A percentile compares a stretch with the other conserved stretches of the same genome.
phyloP scores from a whole-genome alignment of 1,140 invertebrate species.

The Metopolophium dirhodum region DNA sequence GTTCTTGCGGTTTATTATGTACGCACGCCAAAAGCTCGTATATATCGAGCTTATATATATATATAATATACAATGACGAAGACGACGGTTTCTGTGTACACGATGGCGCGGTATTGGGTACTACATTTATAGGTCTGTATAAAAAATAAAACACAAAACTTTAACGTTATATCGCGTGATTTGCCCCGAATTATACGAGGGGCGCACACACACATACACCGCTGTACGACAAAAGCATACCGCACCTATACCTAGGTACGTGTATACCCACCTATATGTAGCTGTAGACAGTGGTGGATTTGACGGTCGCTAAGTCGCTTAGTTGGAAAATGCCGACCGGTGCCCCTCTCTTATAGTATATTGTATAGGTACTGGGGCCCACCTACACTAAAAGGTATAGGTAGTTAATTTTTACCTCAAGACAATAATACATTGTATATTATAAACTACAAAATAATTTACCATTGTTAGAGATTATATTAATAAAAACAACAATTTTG shows the following conservation, averaged over 20 bases:
- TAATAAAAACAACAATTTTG: too few relatives aligned
- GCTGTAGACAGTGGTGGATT: too few relatives aligned
- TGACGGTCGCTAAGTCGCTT: too few relatives aligned
- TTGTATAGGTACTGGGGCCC: too few relatives aligned
- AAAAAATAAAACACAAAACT: not conserved
- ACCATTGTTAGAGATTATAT: too few relatives aligned
- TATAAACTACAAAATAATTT: too few relatives aligned
- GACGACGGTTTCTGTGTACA: not conserved
- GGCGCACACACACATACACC: not conserved
- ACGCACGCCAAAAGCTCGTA: not conserved
- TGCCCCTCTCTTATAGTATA: too few relatives aligned
- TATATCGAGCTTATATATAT: not conserved
- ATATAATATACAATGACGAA: not conserved
- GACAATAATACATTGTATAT: too few relatives aligned
- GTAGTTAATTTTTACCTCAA: too few relatives aligned
- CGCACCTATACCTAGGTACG: not conserved
- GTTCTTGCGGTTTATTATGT: not conserved
- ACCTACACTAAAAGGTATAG: too few relatives aligned
- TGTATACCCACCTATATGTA: too few relatives aligned
- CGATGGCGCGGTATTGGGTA: not conserved
- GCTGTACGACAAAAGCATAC: not conserved
- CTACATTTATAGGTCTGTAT: not conserved
- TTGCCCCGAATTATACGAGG: not conserved
- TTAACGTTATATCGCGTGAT: slow-evolving; percentile 28
- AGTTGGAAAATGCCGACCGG: too few relatives aligned